Evolutionary conservation across 2,888 invertebrate genomes (phyloP), one percentile per base, ranked within the genome.

Genomic region (Tipula confusa): DNA sequence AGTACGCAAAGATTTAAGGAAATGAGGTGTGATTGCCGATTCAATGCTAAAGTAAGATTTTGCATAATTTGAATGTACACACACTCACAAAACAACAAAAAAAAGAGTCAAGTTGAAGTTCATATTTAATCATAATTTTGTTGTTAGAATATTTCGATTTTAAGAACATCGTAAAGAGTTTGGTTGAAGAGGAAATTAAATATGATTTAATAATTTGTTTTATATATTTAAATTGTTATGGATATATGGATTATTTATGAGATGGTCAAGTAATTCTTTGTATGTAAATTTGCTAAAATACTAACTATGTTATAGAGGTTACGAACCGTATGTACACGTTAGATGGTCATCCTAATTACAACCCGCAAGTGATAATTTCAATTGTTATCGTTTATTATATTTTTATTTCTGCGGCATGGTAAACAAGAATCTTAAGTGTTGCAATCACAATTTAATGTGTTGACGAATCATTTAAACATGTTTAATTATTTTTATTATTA

Each of bases 21-120:
- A 64, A 64, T 64, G 9, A 64, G 64, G 64, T 64, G 64, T 24
- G 24, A 64, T 64, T 64, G 24, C 9, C 64, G 0, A 64, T 24
- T 64, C 64, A 64, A 64, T 64, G 64, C 64, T 24, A 64, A 18
- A 24, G 64, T 24, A 64, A 64, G 24, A 24, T 64, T 64, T 64
- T 64, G 64, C 64, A 64, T 24, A 64, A 64, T 64, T 64, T 24
- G n/a, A n/a, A n/a, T n/a, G 24, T 24, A 64, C 64, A 64, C n/a
- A n/a, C n/a, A n/a, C n/a, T n/a, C n/a, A n/a, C n/a, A n/a, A n/a
- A n/a, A n/a, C n/a, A 6, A 64, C 64, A 64, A 64, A 64, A 6
- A 43, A n/a, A 64, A 64, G n/a, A n/a, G 24, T 64, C 64, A 64
- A 64, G 64, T 64, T 64, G 64, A 64, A 64, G 64, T 64, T 64